Evolutionary conservation across 2,888 invertebrate genomes (phyloP).

Genomic region (Drosophila recens): DNA sequence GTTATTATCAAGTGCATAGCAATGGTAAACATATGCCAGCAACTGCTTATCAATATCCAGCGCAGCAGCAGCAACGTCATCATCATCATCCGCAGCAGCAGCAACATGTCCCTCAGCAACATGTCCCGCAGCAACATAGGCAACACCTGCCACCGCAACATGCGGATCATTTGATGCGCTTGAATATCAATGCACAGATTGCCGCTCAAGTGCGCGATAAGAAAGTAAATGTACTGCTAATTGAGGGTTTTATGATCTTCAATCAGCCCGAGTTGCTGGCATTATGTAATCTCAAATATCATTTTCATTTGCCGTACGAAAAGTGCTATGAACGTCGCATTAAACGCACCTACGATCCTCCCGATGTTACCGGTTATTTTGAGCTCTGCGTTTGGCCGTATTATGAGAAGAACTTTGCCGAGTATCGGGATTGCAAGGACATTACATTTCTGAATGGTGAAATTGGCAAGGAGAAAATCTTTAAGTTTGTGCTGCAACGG

Average conservation of each 20-base stretch:
- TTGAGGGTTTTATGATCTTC: conserved; percentile 92
- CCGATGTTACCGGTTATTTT: conserved; percentile 95
- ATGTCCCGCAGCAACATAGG: conserved; percentile 34
- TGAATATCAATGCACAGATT: conserved; percentile 70
- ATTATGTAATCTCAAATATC: conserved; percentile 91
- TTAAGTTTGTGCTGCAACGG: conserved; percentile 82
- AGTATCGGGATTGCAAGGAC: conserved; percentile 84
- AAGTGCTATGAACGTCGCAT: conserved; percentile 89
- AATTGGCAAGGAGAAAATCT: conserved; percentile 82
- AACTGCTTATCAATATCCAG: conserved; percentile 44
- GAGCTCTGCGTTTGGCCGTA: conserved; percentile 95
- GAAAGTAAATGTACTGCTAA: conserved; percentile 87
- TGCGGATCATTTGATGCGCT: conserved; percentile 58
- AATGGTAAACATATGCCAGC: conserved; percentile 44
- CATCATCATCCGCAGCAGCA: conserved; percentile 34
- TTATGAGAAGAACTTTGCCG: conserved; percentile 88
- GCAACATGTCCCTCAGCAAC: conserved; percentile 27
- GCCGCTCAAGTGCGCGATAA: conserved; percentile 76
- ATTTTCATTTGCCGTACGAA: conserved; percentile 89
- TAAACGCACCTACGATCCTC: conserved; percentile 91
- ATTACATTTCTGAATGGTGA: conserved; percentile 84
- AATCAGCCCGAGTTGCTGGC: conserved; percentile 89
- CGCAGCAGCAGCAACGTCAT: conserved; percentile 27
- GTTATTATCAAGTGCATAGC: conserved; percentile 57
- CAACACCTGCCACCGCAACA: conserved; percentile 50